phyloP scores from a whole-genome alignment of 2,113 vertebrate genomes.

The Bucco capensis region DNA sequence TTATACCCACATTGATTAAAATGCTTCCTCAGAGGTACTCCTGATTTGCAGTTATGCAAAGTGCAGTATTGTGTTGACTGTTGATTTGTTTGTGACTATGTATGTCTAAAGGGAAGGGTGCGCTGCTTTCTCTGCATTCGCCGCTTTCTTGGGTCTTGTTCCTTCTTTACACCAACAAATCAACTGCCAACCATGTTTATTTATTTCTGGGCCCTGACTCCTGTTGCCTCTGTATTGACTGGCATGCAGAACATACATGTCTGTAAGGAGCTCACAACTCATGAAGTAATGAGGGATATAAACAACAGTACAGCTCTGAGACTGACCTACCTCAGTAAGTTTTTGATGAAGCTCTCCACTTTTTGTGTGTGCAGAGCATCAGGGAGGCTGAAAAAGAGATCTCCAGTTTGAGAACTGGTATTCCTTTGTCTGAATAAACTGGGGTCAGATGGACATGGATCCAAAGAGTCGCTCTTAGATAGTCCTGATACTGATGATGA shows the following conservation, averaged over 20 bases:
- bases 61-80: background rate
- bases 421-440: background rate
- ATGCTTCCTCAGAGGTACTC: background rate
- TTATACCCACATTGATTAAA: background rate
- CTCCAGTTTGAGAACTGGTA: background rate
- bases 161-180: background rate
- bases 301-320: background rate
- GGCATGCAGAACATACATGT: background rate
- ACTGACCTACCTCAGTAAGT: background rate
- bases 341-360: background rate
- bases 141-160: background rate
- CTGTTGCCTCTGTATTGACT: background rate
- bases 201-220: background rate
- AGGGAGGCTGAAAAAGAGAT: background rate
- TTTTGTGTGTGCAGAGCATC: background rate
- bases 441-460: fast-evolving
- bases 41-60: background rate
- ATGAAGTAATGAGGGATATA: background rate
- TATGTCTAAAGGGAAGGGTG: background rate
- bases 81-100: background rate
- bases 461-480: background rate
- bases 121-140: background rate
- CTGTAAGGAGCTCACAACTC: background rate
- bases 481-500: background rate
- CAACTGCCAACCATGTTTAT: background rate